These are phyloP conservation scores for Polymixis flavicincta DNA, from an alignment of 2,888 invertebrate species.

Conservation along the genomic window DNA sequence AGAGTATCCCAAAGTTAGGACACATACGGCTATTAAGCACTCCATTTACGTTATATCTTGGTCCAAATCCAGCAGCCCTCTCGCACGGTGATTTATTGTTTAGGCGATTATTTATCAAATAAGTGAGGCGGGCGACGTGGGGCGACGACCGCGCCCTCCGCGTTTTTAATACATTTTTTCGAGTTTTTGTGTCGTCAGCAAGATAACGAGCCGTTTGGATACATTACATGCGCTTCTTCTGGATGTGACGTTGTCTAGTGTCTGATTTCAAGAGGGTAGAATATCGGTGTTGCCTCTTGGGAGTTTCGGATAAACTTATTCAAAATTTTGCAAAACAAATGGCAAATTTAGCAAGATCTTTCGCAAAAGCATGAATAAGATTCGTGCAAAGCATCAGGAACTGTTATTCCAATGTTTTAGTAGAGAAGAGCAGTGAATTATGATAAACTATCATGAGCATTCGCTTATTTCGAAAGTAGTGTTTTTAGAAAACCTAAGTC, in stretches of 20 bases:
- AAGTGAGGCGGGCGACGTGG: conserved; percentile 71
- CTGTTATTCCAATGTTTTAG: neutral
- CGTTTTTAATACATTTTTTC: conserved; percentile 79
- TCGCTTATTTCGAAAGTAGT: neutral
- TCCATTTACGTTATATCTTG: conserved; percentile 40
- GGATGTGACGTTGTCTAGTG: neutral
- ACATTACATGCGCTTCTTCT: conserved; percentile 58
- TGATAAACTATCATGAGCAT: neutral
- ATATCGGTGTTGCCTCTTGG: neutral
- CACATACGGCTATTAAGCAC: neutral
- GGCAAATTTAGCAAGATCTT: neutral
- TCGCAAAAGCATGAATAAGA: neutral
- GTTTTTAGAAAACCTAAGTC: neutral
- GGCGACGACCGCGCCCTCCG: conserved; percentile 70
- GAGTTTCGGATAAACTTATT: neutral
- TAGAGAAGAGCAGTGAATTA: neutral
- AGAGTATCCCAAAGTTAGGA: neutral
- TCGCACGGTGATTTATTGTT: conserved; percentile 80
- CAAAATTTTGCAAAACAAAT: neutral
- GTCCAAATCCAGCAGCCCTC: conserved; percentile 43
- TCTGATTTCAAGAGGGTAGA: conserved; percentile 7
- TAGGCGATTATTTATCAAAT: conserved; percentile 84
- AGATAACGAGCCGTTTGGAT: conserved; percentile 80
- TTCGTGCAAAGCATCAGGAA: neutral
- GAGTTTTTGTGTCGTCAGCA: conserved; percentile 81